phyloP scores from a whole-genome alignment of 1,140 invertebrate species.

The Chlorops oryzae region DNA sequence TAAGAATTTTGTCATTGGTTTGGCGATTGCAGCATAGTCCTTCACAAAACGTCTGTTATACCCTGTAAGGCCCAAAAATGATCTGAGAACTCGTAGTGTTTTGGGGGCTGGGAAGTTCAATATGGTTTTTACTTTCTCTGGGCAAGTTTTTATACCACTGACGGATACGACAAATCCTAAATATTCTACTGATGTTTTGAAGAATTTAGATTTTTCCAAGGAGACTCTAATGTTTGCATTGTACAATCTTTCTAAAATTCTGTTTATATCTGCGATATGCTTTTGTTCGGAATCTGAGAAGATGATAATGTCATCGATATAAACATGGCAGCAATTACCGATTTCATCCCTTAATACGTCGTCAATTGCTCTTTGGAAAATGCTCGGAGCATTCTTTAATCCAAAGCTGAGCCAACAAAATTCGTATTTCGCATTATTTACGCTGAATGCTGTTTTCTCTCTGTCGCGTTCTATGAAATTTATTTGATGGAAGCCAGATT shows the following conservation, averaged over 20 bases:
- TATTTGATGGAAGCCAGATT: slow-evolving; percentile 27
- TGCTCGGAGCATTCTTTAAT: slow-evolving; percentile 38
- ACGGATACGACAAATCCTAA: slow-evolving; percentile 13
- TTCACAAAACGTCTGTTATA: slow-evolving; percentile 10
- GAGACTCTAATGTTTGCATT: slow-evolving; percentile 48
- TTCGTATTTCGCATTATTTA: slow-evolving; percentile 31
- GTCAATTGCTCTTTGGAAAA: slow-evolving; percentile 48
- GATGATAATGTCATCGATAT: slow-evolving; percentile 48
- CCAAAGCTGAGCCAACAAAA: slow-evolving; percentile 46
- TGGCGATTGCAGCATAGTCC: slow-evolving; percentile 5
- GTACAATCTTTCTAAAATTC: slow-evolving; percentile 20
- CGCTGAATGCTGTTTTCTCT: slow-evolving; percentile 20
- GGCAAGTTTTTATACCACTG: slow-evolving; percentile 8
- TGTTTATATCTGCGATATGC: slow-evolving; percentile 6
- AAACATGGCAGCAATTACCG: slow-evolving; percentile 29
- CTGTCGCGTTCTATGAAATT: slow-evolving; percentile 12
- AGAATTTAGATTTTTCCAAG: slow-evolving; percentile 47
- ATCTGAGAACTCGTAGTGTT: too few species aligned
- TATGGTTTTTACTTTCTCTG: too few species aligned
- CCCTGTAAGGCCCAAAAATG: slow-evolving; percentile 10
- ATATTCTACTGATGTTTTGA: slow-evolving; percentile 19
- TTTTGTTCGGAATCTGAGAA: slow-evolving; percentile 36
- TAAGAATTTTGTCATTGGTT: slow-evolving; percentile 2
- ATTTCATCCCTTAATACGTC: slow-evolving; percentile 18
- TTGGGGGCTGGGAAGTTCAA: too few species aligned